phyloP scores from a whole-genome alignment of 2,113 vertebrate species.

The Anolis carolinensis region DNA sequence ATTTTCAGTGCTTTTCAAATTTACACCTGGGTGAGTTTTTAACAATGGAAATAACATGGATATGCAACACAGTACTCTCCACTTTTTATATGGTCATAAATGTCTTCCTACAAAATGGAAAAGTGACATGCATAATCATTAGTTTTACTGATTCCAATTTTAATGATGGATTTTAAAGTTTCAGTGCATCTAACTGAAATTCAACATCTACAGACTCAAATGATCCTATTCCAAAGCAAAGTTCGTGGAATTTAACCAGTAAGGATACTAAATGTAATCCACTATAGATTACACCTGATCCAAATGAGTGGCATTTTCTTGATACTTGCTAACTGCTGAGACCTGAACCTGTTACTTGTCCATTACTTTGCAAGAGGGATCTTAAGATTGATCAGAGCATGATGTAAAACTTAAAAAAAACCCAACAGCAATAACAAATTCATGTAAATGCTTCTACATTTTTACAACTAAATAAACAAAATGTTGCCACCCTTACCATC shows the following conservation, averaged over 20 bases:
- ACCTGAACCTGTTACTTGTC: too few relatives aligned
- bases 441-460: too few relatives aligned
- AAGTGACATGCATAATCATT: neutral
- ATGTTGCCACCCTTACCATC: too few relatives aligned
- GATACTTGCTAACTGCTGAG: too few relatives aligned
- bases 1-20: neutral
- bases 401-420: too few relatives aligned
- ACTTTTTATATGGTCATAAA: neutral
- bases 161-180: neutral
- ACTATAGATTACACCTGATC: too few relatives aligned
- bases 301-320: too few relatives aligned
- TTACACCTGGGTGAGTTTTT: neutral
- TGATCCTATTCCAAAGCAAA: neutral
- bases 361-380: too few relatives aligned
- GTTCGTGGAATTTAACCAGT: neutral
- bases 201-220: neutral
- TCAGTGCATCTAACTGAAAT: neutral
- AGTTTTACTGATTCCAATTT: neutral
- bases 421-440: too few relatives aligned
- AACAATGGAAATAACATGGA: neutral
- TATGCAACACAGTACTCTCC: neutral
- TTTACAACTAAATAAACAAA: too few relatives aligned
- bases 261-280: too few relatives aligned
- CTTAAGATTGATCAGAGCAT: too few relatives aligned
- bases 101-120: neutral